Evolutionary conservation across 2,888 invertebrate genomes (phyloP).

Genomic region (Drosophila longiperda): DNA sequence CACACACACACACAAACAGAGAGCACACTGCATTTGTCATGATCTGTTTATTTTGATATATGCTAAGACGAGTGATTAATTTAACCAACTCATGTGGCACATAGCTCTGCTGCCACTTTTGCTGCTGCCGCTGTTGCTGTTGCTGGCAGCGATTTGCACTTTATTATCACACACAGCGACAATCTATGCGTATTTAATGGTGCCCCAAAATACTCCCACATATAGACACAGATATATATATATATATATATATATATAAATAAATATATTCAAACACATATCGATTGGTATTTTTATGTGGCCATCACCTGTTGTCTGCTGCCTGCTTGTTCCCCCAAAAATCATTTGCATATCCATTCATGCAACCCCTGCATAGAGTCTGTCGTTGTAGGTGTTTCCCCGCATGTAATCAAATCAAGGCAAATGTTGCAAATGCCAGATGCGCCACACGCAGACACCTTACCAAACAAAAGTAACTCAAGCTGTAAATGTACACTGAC

Average conservation of each 20-base stretch:
- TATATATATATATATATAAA: constrained; percentile 8
- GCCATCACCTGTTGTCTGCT: constrained; percentile 70
- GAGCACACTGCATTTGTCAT: constrained; percentile 71
- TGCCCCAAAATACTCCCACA: constrained; percentile 1
- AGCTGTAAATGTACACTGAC: constrained; percentile 16
- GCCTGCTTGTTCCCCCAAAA: constrained; percentile 8
- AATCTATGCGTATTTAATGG: constrained; percentile 52
- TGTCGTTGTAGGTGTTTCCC: constrained; percentile 50
- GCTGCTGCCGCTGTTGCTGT: constrained; percentile 21
- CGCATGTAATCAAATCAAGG: constrained; percentile 74
- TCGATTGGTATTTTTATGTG: constrained; percentile 69
- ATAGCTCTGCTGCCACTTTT: constrained; percentile 7
- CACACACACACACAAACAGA: constrained; percentile 7
- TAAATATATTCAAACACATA: constrained; percentile 11
- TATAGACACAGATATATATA: constrained; percentile 6
- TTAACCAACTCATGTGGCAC: constrained; percentile 44
- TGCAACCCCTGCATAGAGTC: constrained; percentile 12
- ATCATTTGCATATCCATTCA: constrained; percentile 68
- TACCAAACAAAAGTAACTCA: constrained; percentile 31
- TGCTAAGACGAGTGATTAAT: constrained; percentile 63
- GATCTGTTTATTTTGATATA: constrained; percentile 77
- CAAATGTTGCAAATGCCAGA: constrained; percentile 63
- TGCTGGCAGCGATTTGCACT: constrained; percentile 60
- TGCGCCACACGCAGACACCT: constrained; percentile 63
- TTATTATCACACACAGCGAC: constrained; percentile 50